These are phyloP conservation scores for Cephus spinipes DNA, from an alignment of 2,888 invertebrate genomes.

Conservation along the genomic window DNA sequence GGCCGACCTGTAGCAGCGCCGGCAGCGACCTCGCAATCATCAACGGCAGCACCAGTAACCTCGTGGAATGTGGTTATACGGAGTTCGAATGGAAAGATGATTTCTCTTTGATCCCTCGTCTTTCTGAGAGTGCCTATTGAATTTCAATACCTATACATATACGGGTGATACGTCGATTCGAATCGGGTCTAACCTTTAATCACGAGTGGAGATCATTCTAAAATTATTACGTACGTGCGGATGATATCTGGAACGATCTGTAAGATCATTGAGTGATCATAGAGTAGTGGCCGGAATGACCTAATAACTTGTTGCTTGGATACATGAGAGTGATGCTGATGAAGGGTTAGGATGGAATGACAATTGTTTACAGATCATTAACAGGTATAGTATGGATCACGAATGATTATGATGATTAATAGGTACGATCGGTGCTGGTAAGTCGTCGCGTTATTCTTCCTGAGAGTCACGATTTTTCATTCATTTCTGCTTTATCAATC, in stretches of 20 bases:
- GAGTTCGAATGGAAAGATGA: background rate
- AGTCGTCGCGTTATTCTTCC: background rate
- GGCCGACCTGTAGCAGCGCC: background rate
- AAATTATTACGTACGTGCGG: background rate
- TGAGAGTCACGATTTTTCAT: background rate
- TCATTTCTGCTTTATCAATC: background rate
- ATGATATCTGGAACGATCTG: background rate
- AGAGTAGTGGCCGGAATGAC: background rate
- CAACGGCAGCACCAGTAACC: background rate
- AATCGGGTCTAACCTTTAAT: background rate
- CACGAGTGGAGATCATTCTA: background rate
- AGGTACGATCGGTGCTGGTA: background rate
- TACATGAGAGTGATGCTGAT: background rate
- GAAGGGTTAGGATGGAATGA: background rate
- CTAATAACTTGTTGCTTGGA: background rate
- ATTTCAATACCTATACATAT: background rate
- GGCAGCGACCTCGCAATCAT: background rate
- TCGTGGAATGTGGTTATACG: background rate
- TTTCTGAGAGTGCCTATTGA: background rate
- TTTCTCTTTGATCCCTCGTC: background rate
- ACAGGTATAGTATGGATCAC: background rate
- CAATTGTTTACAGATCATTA: background rate
- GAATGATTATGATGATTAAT: background rate
- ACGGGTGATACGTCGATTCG: background rate
- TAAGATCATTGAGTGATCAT: background rate